Percentiles rank a stretch among this genome's conserved stretches.
These are phyloP conservation scores for Drosophila kanapiae DNA, from an alignment of 1,140 invertebrate genomes.

Conservation along the genomic window DNA sequence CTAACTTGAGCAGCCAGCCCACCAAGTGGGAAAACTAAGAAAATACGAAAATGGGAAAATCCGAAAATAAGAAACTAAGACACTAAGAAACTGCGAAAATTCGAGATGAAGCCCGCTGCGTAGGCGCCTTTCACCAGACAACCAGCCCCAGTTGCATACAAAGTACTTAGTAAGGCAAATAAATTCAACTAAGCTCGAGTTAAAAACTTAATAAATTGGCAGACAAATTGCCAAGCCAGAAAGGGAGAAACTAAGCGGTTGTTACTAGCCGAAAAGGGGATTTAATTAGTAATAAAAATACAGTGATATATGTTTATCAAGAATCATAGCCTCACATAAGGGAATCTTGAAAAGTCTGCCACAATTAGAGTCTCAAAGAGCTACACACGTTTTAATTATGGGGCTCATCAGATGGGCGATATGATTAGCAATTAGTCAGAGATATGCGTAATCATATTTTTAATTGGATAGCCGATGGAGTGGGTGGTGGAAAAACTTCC, in stretches of 20 bases:
- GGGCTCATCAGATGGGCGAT: neutral
- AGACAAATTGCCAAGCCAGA: neutral
- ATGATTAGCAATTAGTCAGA: slow-evolving; percentile 10
- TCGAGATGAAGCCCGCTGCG: slow-evolving; percentile 44
- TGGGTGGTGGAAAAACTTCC: slow-evolving; percentile 1
- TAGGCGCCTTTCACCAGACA: slow-evolving; percentile 75
- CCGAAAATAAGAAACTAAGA: neutral
- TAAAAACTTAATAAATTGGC: neutral
- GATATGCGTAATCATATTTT: slow-evolving; percentile 8
- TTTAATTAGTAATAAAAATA: no score
- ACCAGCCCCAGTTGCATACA: slow-evolving; percentile 37
- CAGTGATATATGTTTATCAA: no score
- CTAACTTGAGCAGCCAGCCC: slow-evolving; percentile 49
- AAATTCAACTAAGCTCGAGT: neutral
- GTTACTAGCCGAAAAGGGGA: neutral
- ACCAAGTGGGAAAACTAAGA: slow-evolving; percentile 6
- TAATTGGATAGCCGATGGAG: neutral
- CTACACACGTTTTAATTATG: neutral
- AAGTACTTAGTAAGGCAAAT: slow-evolving; percentile 17
- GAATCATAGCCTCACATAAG: no score
- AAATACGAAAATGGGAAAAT: neutral
- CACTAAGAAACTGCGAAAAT: neutral
- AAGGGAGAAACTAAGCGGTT: neutral
- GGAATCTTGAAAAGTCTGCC: no score
- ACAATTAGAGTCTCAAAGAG: neutral